Conservation (phyloP, 2,888 invertebrate species). For the Synergus itoensis region DNA sequence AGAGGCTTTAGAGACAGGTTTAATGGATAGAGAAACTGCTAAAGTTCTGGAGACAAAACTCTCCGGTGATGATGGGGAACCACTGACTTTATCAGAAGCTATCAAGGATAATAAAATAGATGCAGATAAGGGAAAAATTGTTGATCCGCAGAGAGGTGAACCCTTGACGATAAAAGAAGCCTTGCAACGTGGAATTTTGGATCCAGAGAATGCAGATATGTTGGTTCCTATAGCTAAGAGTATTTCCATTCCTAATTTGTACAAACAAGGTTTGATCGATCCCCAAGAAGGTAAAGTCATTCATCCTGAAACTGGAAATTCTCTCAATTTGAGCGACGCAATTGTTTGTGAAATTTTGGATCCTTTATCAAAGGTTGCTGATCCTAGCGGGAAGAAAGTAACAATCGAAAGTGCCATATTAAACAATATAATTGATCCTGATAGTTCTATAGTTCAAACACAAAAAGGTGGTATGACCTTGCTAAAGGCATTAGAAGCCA, state of each 20-base stretch:
- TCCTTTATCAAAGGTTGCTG: slow-evolving; percentile 85
- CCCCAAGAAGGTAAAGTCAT: slow-evolving; percentile 86
- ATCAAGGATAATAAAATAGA: slow-evolving; percentile 85
- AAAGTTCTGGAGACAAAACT: slow-evolving; percentile 84
- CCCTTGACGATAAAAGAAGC: slow-evolving; percentile 91
- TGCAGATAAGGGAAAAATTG: slow-evolving; percentile 87
- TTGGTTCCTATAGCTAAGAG: slow-evolving; percentile 89
- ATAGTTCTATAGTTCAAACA: slow-evolving; percentile 84
- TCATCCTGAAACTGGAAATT: slow-evolving; percentile 92
- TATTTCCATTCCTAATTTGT: slow-evolving; percentile 89
- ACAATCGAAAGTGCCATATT: slow-evolving; percentile 89
- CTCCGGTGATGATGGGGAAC: slow-evolving; percentile 82
- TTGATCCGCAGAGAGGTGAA: slow-evolving; percentile 91
- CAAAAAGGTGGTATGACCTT: slow-evolving; percentile 82
- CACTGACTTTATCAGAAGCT: slow-evolving; percentile 87
- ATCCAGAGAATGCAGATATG: slow-evolving; percentile 87
- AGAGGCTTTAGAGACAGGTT: slow-evolving; percentile 88
- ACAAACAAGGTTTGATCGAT: slow-evolving; percentile 92
- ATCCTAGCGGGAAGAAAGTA: slow-evolving; percentile 82
- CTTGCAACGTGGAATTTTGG: slow-evolving; percentile 88
- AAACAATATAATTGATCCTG: slow-evolving; percentile 85
- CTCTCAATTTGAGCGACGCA: slow-evolving; percentile 89
- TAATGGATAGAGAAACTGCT: slow-evolving; percentile 89
- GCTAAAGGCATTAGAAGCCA: slow-evolving; percentile 85
- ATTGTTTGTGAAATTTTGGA: slow-evolving; percentile 94